Conservation (phyloP, 2,113 vertebrate genomes). For the Alouatta palliata region DNA sequence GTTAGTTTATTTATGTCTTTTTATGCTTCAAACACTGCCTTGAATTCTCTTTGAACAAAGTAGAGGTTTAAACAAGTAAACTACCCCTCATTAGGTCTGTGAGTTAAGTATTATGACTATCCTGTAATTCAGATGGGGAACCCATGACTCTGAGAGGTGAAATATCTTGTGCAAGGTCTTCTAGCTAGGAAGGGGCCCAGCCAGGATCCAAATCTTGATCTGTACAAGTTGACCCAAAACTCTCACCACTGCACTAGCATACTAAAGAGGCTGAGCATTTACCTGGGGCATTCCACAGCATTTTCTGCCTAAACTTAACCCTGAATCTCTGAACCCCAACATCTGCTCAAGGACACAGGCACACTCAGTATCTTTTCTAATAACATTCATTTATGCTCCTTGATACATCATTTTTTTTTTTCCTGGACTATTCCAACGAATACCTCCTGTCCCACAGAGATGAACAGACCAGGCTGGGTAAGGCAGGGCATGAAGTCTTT, state of each 20-base stretch:
- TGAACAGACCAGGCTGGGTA: background rate
- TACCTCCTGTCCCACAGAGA: background rate
- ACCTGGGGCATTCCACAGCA: background rate
- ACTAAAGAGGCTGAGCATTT: background rate
- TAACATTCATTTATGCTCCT: background rate
- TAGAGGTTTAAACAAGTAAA: slow-evolving; percentile 21
- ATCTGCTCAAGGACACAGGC: background rate
- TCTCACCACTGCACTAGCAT: background rate
- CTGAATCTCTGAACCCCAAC: background rate
- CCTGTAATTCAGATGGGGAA: background rate
- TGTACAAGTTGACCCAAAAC: background rate
- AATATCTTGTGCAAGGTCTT: background rate
- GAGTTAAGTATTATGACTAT: background rate
- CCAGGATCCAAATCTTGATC: background rate
- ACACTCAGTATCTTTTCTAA: background rate
- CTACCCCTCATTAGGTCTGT: background rate
- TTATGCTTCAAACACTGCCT: background rate
- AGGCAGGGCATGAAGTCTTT: background rate
- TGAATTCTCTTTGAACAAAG: background rate
- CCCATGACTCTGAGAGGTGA: background rate
- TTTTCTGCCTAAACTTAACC: background rate
- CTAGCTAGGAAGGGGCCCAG: background rate
- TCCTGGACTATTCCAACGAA: background rate
- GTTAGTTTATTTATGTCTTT: background rate
- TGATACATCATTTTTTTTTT: background rate